phyloP scores from a whole-genome alignment of 2,113 vertebrate species.

The Collichthys lucidus region DNA sequence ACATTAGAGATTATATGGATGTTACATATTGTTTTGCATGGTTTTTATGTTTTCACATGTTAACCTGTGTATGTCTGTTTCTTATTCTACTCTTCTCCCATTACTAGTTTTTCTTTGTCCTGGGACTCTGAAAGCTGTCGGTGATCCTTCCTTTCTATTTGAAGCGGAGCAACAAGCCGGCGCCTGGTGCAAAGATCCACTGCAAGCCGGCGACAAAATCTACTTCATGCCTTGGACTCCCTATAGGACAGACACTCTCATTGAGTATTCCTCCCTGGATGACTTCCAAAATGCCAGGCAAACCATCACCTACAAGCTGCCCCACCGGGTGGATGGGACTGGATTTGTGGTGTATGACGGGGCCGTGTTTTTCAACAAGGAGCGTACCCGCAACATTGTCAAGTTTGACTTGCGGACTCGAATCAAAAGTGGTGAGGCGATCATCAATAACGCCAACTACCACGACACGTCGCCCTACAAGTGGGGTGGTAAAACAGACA shows the following conservation, averaged over 20 bases:
- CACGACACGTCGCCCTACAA: slow-evolving; percentile 98
- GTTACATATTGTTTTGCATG: slow-evolving; percentile 17
- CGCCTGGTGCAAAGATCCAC: slow-evolving; percentile 99
- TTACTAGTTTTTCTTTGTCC: slow-evolving; percentile 99
- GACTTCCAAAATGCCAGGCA: slow-evolving; percentile 96
- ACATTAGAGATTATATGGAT: slow-evolving; percentile 58
- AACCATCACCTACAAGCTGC: slow-evolving; percentile 97
- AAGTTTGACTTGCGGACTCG: slow-evolving; percentile 99
- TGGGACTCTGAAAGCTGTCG: slow-evolving; percentile 98
- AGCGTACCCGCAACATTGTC: slow-evolving; percentile 97
- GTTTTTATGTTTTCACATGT: slow-evolving; percentile 56
- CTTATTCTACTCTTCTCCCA: slow-evolving; percentile 91
- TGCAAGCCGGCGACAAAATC: slow-evolving; percentile 98
- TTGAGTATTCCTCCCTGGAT: slow-evolving; percentile 96
- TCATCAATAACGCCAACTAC: slow-evolving; percentile 99
- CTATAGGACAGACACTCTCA: slow-evolving; percentile 97
- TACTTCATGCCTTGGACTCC: slow-evolving; percentile 99
- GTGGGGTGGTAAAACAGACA: slow-evolving; percentile 99
- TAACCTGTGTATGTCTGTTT: slow-evolving; percentile 72
- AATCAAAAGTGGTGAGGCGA: slow-evolving; percentile 99
- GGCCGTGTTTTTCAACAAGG: slow-evolving; percentile 99
- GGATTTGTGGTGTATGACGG: slow-evolving; percentile 99
- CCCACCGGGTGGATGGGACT: slow-evolving; percentile 97
- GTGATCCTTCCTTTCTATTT: slow-evolving; percentile 96
- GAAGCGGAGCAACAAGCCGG: slow-evolving; percentile 99